Base-by-base conservation (phyloP, 64 coral and sea anemone genomes). In the Actinia tenebrosa region DNA sequence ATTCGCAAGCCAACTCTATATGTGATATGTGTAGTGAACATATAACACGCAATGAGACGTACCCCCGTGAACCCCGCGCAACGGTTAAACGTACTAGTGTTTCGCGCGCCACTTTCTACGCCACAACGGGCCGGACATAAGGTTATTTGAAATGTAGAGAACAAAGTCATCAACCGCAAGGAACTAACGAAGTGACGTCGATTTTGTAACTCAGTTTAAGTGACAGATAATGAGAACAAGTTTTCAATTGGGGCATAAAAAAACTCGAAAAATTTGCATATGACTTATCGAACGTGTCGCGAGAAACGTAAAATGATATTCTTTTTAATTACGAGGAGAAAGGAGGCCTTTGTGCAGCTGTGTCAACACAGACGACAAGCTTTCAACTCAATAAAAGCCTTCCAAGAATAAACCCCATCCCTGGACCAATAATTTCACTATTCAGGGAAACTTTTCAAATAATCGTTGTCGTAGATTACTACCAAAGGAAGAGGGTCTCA, bases 371-470 rank as follows among this genome's bases (percentile, higher is more conserved):
- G 88, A 93, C 94, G 86, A 87, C 79, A 89, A 93, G 94, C 94
- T 97, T 97, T 97, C 94, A 97, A 93, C 94, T 93, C 94, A 93
- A 97, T 97, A 93, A 97, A 97, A 93, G 94, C 88, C 94, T 66
- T 61, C 83, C 84, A 95, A 97, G 94, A 97, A 97, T 90, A 97
- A 92, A 93, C 82, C 86, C 47, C 86, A 90, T 64, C 86, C 87
- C 89, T 86, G 88, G 89, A 97, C 91, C 91, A 97, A 97, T 97
- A 97, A 97, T 88, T 95, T 95, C 56, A 87, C 94, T 92, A 91
- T 95, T 95, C 88, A 93, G 82, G 89, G 59, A 68, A 87, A 93
- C 91, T 93, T 88, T 97, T 90, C 91, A 97, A 84, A 97, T 90
- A 97, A 97, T 93, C 89, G 88, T 87, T 89, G 86, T 86, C 89